Base-by-base conservation (phyloP, 2,113 vertebrate species). In the Lophura nycthemera region DNA sequence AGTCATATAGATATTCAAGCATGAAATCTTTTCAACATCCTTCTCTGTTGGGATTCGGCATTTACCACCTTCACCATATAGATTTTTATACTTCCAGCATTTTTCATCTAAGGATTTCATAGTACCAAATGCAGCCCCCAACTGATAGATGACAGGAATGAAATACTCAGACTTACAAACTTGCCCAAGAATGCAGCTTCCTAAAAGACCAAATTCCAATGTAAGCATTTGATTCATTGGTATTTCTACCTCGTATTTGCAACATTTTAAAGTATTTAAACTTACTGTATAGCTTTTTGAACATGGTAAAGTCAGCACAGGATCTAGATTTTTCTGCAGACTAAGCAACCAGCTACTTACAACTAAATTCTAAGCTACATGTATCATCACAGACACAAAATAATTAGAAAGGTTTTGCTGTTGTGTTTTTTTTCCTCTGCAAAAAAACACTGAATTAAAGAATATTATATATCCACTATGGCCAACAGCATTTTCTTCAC, bases 121-220 rank as follows among this genome's bases (percentile, higher is more conserved):
- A 71, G 34, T 25, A 69, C 21, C 43, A 38, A 2, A 80, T 0
- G 0, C 50, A 83, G 42, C 27, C 21, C n/a, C 8, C 48, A 86
- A 16, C n/a, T 54, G 54, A 94, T 1, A 94, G 84, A 89, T 3
- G 2, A n/a, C 27, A 88, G 89, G 76, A 94, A 89, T 54, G 3
- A 85, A 91, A 92, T 24, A 75, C n/a, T 77, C 24, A 83, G 34
- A 83, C 16, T 69, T 70, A 86, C 8, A 79, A 83, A 83, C 11
- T 63, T n/a, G 8, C 80, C 45, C 50, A 79, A 85, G 60, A 89
- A 91, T 80, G 30, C 8, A 76, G 22, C 5, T 42, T 11, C 50
- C 45, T 50, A 73, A 63, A 71, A 71, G 73, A 45, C 45, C 56
- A 45, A 66, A 89, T 76, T 85, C 40, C 60, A 63, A 6, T 18